Conservation (phyloP, 2,888 invertebrate genomes). For the Halictus quadricinctus region DNA sequence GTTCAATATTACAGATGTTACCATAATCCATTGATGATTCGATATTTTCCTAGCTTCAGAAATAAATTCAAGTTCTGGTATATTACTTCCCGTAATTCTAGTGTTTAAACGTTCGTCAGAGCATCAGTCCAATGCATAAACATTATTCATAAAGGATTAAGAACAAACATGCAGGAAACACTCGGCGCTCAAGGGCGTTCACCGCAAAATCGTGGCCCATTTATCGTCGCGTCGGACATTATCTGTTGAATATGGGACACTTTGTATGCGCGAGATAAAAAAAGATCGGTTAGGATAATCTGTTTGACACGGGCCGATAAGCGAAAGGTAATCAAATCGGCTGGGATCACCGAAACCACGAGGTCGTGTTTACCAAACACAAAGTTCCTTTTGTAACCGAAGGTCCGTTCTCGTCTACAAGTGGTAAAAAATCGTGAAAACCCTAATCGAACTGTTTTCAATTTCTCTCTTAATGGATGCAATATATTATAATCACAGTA, state of each 20-base stretch:
- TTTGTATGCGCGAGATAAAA: neutral
- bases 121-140: no score
- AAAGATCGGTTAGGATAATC: neutral
- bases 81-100: no score
- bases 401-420: neutral
- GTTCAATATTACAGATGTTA: no score
- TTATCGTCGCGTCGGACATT: neutral
- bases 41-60: no score
- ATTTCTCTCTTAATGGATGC: neutral
- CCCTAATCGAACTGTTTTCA: neutral
- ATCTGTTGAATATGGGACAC: neutral
- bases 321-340: neutral
- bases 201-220: neutral
- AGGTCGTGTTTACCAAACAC: constrained; percentile 2
- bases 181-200: neutral
- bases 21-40: no score
- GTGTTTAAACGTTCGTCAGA: no score
- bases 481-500: no score
- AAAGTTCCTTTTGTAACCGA: neutral
- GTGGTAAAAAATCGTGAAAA: neutral
- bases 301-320: neutral
- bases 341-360: neutral
- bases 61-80: no score
- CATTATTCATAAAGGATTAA: no score
- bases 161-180: neutral